Base-by-base conservation (phyloP, 2,888 invertebrate species). In the Coronaproctus castanopsis region DNA sequence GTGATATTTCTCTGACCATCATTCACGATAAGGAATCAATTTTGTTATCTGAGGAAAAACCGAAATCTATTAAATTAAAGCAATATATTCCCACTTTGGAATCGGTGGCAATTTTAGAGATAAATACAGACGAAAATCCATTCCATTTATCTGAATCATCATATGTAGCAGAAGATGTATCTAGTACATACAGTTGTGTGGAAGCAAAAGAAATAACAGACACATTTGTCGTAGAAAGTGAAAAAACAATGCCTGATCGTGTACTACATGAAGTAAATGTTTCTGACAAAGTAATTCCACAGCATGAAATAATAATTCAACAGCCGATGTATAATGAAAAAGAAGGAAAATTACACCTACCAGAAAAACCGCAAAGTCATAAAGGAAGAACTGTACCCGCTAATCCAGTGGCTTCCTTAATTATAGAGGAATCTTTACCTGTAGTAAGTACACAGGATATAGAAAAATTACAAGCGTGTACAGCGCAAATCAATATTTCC, bases 11-110 rank as follows among this genome's bases (percentile, higher is more conserved):
- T 5, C 75, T 79, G 65, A 75, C 80, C 0, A 69, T 78, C n/a
- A 68, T 80, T 8, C 81, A 83, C 71, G 86, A 86, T 72, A 77
- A 78, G 52, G 83, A 83, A 74, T 75, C 74, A 54, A 72, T 76
- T 54, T 76, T 83, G 23, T 66, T 71, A 18, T 68, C 75, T 19
- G 75, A 74, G 59, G 74, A 74, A 55, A 74, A 76, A 57, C 79
- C 79, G 62, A 71, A 73, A 19, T 68, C 70, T 59, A 77, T 73
- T 21, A 69, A 71, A 54, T 84, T 83, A n/a, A 78, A 79, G 67
- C 68, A 77, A 49, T 76, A 74, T 21, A 65, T 85, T 8, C 76
- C 76, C 62, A 72, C 79, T 23, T 74, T 77, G 64, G 80, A 82
- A 68, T 72, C 80, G 48, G 68, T 85, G 0, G 73, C 77, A 52